phyloP scores from a whole-genome alignment of 1,140 invertebrate species.

The Pentalonia nigronervosa region DNA sequence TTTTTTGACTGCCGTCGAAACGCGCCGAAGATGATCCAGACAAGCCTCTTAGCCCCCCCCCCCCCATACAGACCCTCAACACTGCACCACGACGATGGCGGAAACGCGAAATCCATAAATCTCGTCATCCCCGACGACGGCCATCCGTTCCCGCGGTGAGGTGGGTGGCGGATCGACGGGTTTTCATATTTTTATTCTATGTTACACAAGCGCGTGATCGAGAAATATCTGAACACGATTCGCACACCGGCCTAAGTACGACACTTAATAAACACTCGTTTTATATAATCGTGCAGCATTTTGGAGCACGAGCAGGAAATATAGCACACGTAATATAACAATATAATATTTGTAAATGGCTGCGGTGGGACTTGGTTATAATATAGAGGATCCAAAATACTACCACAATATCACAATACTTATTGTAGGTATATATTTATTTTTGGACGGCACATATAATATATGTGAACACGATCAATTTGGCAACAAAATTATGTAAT shows the following conservation, averaged over 20 bases:
- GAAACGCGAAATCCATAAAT: background rate
- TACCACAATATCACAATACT: background rate
- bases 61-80: no score
- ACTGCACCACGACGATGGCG: no score
- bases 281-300: background rate
- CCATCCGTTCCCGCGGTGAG: background rate
- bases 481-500: background rate
- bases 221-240: background rate
- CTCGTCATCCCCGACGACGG: background rate
- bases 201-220: background rate
- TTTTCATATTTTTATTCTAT: background rate
- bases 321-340: background rate
- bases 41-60: background rate
- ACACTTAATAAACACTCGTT: background rate
- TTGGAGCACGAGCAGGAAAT: background rate
- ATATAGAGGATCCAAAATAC: no score
- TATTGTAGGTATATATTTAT: background rate
- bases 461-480: background rate
- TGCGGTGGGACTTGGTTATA: no score
- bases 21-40: background rate
- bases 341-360: no score
- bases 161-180: background rate
- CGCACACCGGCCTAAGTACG: background rate
- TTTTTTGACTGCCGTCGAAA: background rate
- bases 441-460: background rate